phyloP scores from a whole-genome alignment of 2,797 vertebrate species.

The Pelobates cultripes region DNA sequence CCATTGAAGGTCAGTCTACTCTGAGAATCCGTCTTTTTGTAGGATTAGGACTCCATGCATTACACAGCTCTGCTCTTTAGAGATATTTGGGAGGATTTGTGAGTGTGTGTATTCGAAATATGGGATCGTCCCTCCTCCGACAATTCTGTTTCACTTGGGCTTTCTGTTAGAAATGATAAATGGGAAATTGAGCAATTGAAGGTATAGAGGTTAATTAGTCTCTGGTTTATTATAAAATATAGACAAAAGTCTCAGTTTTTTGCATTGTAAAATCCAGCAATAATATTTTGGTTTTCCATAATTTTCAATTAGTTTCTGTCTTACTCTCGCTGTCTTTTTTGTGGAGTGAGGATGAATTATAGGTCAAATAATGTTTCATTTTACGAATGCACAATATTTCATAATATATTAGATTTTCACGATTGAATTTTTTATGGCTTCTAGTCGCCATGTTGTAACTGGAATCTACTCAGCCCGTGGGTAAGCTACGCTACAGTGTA shows the following conservation, averaged over 20 bases:
- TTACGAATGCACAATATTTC: neutral
- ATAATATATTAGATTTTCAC: conserved; percentile 20
- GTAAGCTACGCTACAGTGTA: conserved; percentile 19
- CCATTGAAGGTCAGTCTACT: conserved; percentile 44
- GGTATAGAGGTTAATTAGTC: conserved; percentile 42
- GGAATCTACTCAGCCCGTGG: conserved; percentile 46
- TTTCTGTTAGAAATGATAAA: conserved; percentile 46
- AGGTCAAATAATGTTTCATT: too few relatives aligned
- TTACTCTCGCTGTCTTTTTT: too few relatives aligned
- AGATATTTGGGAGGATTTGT: conserved; percentile 42
- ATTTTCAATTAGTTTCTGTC: neutral
- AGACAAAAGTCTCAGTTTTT: conserved; percentile 25
- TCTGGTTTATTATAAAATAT: conserved; percentile 16
- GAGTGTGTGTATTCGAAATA: conserved; percentile 19
- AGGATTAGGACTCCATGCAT: conserved; percentile 30
- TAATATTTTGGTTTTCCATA: neutral
- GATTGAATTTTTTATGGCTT: conserved; percentile 26
- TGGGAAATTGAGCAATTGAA: conserved; percentile 35
- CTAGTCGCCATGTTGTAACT: conserved; percentile 50
- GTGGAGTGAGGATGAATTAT: too few relatives aligned
- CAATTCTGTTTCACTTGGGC: conserved; percentile 21
- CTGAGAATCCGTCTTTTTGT: conserved; percentile 30
- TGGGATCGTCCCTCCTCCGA: conserved; percentile 10
- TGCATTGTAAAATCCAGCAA: neutral
- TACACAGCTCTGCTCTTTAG: conserved; percentile 25